phyloP scores from a whole-genome alignment of 2,797 vertebrate species.

The Phataginus tricuspis region DNA sequence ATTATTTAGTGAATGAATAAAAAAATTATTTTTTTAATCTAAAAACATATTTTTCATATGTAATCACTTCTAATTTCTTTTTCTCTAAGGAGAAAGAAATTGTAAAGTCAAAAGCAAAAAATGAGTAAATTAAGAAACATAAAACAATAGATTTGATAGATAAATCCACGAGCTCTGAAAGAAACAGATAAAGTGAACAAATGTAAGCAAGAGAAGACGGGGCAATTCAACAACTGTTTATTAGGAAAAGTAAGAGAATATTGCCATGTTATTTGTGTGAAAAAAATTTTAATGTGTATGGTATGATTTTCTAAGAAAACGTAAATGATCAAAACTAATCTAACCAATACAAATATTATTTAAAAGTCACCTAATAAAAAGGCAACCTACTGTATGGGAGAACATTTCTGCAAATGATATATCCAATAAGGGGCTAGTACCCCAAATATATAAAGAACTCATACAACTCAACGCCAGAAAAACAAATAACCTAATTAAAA shows the following conservation, averaged over 20 bases:
- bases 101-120: not conserved
- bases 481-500: too few relatives aligned
- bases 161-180: not conserved
- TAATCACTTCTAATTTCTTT: not conserved
- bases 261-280: not conserved
- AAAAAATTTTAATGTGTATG: not conserved
- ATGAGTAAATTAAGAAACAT: not conserved
- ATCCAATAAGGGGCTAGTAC: too few relatives aligned
- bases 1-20: not conserved
- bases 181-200: not conserved
- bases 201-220: not conserved
- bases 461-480: too few relatives aligned
- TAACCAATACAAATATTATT: conserved; percentile 6
- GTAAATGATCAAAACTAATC: not conserved
- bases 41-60: not conserved
- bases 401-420: too few relatives aligned
- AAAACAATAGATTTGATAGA: not conserved
- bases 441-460: too few relatives aligned
- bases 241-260: not conserved
- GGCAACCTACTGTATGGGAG: too few relatives aligned
- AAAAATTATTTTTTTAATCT: not conserved
- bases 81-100: not conserved
- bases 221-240: not conserved
- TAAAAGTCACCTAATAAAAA: not conserved
- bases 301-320: not conserved